Evolutionary conservation across 1,140 invertebrate genomes (phyloP), one percentile per base, ranked within the genome.

Genomic region (Charaxes varanes): DNA sequence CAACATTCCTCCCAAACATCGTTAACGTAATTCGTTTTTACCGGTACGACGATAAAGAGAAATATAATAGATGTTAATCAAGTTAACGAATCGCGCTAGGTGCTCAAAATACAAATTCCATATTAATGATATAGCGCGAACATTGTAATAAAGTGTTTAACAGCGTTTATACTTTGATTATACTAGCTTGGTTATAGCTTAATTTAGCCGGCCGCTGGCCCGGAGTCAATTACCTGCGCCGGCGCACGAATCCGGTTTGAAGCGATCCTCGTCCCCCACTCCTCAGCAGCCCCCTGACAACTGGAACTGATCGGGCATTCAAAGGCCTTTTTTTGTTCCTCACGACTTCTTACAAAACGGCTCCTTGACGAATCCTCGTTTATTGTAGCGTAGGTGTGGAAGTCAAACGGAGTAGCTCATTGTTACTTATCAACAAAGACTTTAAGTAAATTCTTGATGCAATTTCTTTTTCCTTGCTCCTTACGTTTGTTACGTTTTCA

Each of bases 161-260:
- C 47, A 55, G 65, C 59, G 49, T 54, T 72, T 65, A 69, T 61
- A 62, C 36, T 55, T 58, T 54, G 59, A 67, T 71, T 70, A 70
- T 53, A 59, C 55, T 62, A 64, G 46, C 60, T 69, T 53, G 67
- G 69, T 81, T 74, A 81, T 71, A 66, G 66, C 77, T 81, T 72
- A 74, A 81, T 81, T 81, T 77, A 79, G 62, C 56, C 45, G 53
- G 44, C 46, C 55, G 55, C 44, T 36, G 53, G 40, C 33, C 21
- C 15, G 53, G 64, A 77, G 77, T 74, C 71, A 66, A 65, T 81
- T 81, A 81, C 77, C 77, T 81, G 77, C 71, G 77, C 72, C 47
- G 49, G 65, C 65, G 67, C 69, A 62, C 42, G 58, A 53, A 65
- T 64, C 73, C 73, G 72, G 73, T 78, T 76, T 61, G 57, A 55